Evolutionary conservation across 2,888 invertebrate genomes (phyloP).

Genomic region (Salpingus planirostris): DNA sequence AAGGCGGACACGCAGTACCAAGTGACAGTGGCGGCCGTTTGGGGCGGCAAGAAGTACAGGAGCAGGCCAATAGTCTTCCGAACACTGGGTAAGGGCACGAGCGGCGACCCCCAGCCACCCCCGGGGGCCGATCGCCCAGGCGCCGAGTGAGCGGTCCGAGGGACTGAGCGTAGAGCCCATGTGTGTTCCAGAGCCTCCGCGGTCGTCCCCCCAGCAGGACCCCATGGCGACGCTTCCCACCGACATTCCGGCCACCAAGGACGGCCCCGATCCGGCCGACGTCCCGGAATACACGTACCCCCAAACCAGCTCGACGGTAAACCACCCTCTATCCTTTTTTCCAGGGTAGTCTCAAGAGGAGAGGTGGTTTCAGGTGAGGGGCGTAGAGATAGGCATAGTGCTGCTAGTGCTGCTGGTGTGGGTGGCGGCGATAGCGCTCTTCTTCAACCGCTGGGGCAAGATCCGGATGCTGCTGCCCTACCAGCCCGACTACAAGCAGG

Average conservation of each 20-base stretch:
- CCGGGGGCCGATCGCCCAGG: too few relatives aligned
- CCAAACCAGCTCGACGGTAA: conserved; percentile 41
- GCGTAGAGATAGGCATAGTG: conserved; percentile 85
- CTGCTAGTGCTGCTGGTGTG: conserved; percentile 73
- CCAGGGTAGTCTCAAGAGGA: too few relatives aligned
- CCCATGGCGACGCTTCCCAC: conserved; percentile 47
- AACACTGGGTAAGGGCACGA: conserved; percentile 73
- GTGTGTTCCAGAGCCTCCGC: conserved; percentile 59
- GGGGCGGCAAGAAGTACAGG: conserved; percentile 72
- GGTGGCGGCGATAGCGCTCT: conserved; percentile 81
- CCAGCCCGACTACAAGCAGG: conserved; percentile 80
- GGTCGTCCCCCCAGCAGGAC: conserved; percentile 71
- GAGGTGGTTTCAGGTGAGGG: conserved; percentile 63
- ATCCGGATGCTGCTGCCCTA: conserved; percentile 88
- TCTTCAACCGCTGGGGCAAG: conserved; percentile 93
- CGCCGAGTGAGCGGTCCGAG: too few relatives aligned
- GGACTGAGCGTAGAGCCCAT: conserved; percentile 19
- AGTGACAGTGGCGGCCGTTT: conserved; percentile 75
- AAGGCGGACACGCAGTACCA: conserved; percentile 84
- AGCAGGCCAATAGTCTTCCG: conserved; percentile 85
- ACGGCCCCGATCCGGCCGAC: conserved; percentile 38
- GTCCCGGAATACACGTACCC: conserved; percentile 36
- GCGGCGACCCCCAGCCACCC: too few relatives aligned
- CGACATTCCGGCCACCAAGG: conserved; percentile 37
- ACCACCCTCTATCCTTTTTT: too few relatives aligned